These are phyloP conservation scores for Nemopilema nomurai DNA, from an alignment of 30 jellyfish, hydroid and myxozoan genomes.

Conservation along the genomic window DNA sequence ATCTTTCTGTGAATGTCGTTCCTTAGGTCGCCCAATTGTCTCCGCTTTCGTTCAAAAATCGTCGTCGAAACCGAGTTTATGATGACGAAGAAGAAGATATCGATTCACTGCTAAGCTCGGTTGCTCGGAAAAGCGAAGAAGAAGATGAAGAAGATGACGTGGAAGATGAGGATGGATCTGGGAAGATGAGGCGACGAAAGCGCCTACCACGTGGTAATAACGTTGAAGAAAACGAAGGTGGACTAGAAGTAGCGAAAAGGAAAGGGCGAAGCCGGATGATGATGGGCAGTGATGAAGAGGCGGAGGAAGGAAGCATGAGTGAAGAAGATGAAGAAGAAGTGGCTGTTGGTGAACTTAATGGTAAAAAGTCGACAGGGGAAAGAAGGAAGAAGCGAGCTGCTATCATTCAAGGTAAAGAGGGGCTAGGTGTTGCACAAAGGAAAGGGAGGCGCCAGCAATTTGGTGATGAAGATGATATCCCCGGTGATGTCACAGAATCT, in stretches of 20 bases:
- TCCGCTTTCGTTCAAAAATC: conserved; percentile 35
- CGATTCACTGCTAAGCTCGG: conserved; percentile 41
- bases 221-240: conserved; percentile 3
- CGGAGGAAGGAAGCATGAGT: neutral
- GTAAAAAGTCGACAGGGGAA: too few relatives aligned
- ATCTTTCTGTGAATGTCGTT: neutral
- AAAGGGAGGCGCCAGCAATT: conserved; percentile 35
- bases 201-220: neutral
- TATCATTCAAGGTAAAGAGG: neutral
- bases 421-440: conserved; percentile 17
- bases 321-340: neutral
- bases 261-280: too few relatives aligned
- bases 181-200: conserved; percentile 2
- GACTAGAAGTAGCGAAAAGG: too few relatives aligned
- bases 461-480: conserved; percentile 19
- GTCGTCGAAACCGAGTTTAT: conserved; percentile 35
- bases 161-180: conserved; percentile 25
- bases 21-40: conserved; percentile 40
- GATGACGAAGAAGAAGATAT: conserved; percentile 57
- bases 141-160: conserved; percentile 24
- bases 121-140: conserved; percentile 17
- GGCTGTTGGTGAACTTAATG: too few relatives aligned
- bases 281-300: conserved; percentile 5
- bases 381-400: neutral
- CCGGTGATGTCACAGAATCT: neutral